phyloP scores from a whole-genome alignment of 2,113 vertebrate species.

The Fukomys damarensis region DNA sequence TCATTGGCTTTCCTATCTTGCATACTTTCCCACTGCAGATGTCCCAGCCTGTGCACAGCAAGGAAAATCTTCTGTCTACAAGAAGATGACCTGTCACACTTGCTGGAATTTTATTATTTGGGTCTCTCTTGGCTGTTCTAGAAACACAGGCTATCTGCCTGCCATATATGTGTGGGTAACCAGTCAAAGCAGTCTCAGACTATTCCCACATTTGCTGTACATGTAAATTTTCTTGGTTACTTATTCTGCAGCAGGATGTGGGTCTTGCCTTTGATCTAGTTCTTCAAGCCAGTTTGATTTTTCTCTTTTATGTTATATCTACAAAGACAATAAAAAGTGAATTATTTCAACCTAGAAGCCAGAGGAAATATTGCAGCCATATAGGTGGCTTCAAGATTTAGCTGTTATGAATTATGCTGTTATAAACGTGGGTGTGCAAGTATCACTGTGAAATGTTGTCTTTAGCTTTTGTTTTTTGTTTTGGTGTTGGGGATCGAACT shows the following conservation, averaged over 20 bases:
- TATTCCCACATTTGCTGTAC: neutral
- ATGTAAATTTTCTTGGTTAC: neutral
- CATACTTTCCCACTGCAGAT: neutral
- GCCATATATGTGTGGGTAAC: neutral
- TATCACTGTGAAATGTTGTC: neutral
- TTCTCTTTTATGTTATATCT: constrained; percentile 31
- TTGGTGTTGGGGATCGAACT: no score
- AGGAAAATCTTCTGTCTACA: neutral
- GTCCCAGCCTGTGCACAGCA: neutral
- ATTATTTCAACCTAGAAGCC: constrained; percentile 11
- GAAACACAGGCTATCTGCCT: neutral
- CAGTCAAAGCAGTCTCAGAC: neutral
- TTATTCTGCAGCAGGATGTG: neutral
- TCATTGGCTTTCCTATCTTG: neutral
- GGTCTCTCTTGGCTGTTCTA: neutral
- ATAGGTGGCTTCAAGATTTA: neutral
- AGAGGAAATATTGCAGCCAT: neutral
- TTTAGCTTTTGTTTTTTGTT: no score
- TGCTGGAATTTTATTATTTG: neutral
- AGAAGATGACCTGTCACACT: neutral
- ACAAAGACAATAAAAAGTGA: constrained; percentile 11
- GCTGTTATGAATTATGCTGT: neutral
- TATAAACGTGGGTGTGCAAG: neutral
- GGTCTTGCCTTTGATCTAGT: neutral
- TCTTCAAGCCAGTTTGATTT: neutral